Base-by-base conservation (phyloP, 2,888 invertebrate species). In the Synanthedon myopaeformis region DNA sequence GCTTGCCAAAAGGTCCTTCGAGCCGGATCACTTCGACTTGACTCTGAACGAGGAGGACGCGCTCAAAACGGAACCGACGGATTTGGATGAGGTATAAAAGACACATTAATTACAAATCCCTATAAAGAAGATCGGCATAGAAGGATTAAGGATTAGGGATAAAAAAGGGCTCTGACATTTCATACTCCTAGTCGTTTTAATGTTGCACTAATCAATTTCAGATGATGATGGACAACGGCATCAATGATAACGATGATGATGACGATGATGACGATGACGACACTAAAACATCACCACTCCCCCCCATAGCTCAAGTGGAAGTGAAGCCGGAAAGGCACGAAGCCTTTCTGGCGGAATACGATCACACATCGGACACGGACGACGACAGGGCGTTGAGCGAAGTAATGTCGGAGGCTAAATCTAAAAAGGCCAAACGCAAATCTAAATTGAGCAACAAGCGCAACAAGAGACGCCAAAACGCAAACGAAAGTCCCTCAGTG, bases 341-440 rank as follows among this genome's bases (percentile, higher is more conserved):
- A 10, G 74, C 81, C 54, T 83, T 65, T 48, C 72, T 76, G 3
- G 70, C 80, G 5, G 82, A 79, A 13, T 78, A 63, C 42, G 71
- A 72, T 11, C 2, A 67, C 19, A 77, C 74, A 23, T 72, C 73
- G 12, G 76, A 76, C 1, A 74, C 76, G 1, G 52, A 52, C 1
- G 52, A 52, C 12, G 55, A 55, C 42, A 52, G 12, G 19, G 52
- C 42, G 3, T 5, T 52, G n/a, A 55, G 55, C n/a, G 55, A 54
- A 19, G 55, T 55, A 1, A 1, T 42, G 0, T 10, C 13, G n/a
- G 35, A 51, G 12, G 11, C 28, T n/a, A n/a, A 35, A n/a, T 5
- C 28, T 55, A 10, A 57, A 4, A 6, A 6, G n/a, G 8, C n/a
- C 4, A 51, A 51, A 35, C 28, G 35, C 41, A 65, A 65, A 13